Conservation (phyloP, 53 echinoderm and acorn worm species). For the Pentamera pediparva region DNA sequence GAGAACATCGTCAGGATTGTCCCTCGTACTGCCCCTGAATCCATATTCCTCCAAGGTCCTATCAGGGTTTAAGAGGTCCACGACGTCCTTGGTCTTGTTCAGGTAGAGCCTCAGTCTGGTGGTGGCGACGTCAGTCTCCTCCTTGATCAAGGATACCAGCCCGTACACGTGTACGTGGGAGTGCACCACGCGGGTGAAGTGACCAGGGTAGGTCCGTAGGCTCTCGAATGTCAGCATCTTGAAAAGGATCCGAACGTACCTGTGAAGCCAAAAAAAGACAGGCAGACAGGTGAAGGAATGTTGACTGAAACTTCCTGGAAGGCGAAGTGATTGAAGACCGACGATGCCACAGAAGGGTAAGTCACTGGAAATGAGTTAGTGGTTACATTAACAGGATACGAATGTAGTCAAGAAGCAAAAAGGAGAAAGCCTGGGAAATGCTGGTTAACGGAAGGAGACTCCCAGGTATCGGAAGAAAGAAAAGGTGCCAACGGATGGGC, state of each 20-base stretch:
- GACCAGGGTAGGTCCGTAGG: constrained; percentile 80
- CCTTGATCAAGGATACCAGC: constrained; percentile 60
- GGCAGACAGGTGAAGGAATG: background rate
- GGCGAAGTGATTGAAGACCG: background rate
- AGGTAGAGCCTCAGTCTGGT: constrained; percentile 73
- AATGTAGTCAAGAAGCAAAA: too few species aligned
- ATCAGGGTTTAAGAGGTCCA: constrained; percentile 60
- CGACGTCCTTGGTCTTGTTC: constrained; percentile 63
- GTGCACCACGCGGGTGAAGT: constrained; percentile 66
- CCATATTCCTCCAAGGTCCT: constrained; percentile 73
- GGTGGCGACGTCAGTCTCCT: constrained; percentile 58
- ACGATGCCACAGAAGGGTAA: background rate
- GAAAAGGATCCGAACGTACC: constrained; percentile 74
- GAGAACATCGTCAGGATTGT: constrained; percentile 65
- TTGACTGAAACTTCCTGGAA: background rate
- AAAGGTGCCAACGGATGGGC: too few species aligned
- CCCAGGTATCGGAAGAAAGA: too few species aligned
- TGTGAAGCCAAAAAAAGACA: constrained; percentile 12
- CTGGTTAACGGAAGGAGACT: too few species aligned
- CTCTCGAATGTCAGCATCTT: constrained; percentile 79
- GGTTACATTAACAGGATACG: too few species aligned
- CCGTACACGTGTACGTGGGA: constrained; percentile 77
- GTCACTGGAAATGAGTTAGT: too few species aligned
- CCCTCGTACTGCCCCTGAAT: constrained; percentile 58
- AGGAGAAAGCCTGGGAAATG: too few species aligned